Conservation (phyloP, 1,140 invertebrate genomes). For the Drosophila nasuta region DNA sequence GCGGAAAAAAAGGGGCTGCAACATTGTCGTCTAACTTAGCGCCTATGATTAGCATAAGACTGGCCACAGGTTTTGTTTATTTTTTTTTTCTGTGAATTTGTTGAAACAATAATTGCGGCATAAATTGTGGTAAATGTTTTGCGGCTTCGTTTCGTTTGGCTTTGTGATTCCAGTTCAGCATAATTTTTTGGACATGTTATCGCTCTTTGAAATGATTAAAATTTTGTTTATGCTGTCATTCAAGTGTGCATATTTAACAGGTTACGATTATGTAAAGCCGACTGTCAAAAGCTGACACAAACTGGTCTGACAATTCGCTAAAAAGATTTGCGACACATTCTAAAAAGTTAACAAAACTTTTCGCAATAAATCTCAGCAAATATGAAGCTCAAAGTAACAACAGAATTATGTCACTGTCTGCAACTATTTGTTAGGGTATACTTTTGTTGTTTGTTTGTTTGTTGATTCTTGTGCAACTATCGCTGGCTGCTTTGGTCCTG, state of each 20-base stretch:
- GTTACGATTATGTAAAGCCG: constrained; percentile 18
- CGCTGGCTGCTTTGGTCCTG: constrained; percentile 7
- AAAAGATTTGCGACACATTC: not conserved
- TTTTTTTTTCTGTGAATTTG: constrained; percentile 44
- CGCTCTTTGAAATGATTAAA: constrained; percentile 39
- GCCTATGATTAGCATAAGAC: constrained; percentile 71
- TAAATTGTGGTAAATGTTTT: constrained; percentile 70
- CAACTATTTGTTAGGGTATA: constrained; percentile 14
- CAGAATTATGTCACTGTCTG: constrained; percentile 4
- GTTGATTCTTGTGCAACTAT: constrained; percentile 32
- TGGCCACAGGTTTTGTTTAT: constrained; percentile 54
- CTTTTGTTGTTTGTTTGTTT: not conserved
- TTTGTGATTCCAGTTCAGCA: constrained; percentile 12
- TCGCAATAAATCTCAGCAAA: not conserved
- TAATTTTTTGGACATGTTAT: constrained; percentile 52
- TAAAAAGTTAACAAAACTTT: too few species aligned
- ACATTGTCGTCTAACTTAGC: constrained; percentile 34
- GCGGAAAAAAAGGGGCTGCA: constrained; percentile 13
- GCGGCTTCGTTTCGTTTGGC: constrained; percentile 49
- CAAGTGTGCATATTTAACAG: constrained; percentile 60
- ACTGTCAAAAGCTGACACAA: constrained; percentile 25
- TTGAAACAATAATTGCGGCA: constrained; percentile 62
- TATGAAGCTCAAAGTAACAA: not conserved
- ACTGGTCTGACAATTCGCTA: not conserved
- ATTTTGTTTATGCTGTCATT: constrained; percentile 41